phyloP scores from a whole-genome alignment of 2,113 vertebrate species.

The Paratilapia polleni region DNA sequence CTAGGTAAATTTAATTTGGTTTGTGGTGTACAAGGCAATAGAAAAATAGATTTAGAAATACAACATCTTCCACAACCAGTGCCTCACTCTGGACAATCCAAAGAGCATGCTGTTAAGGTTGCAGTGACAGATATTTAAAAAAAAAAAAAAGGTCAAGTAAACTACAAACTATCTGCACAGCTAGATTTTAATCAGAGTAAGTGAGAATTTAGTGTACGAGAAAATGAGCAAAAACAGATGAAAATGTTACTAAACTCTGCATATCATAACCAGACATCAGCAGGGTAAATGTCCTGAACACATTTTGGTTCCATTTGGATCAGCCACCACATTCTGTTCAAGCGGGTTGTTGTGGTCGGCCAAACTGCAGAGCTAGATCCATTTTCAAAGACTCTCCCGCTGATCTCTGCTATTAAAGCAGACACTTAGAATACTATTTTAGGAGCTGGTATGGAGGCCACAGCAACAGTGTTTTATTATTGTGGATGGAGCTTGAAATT shows the following conservation, averaged over 20 bases:
- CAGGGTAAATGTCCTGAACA: constrained; percentile 4
- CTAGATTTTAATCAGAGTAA: not conserved
- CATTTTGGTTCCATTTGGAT: constrained; percentile 45
- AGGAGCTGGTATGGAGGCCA: constrained; percentile 38
- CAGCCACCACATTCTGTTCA: constrained; percentile 8
- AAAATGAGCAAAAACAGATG: not conserved
- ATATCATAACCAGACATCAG: constrained; percentile 17
- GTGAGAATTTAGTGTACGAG: not conserved
- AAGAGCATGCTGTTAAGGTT: not conserved
- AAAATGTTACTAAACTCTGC: not conserved
- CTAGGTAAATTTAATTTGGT: too few relatives aligned
- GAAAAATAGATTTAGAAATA: too few relatives aligned
- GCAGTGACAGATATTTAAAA: not conserved
- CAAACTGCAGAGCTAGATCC: constrained; percentile 40
- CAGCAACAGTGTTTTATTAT: constrained; percentile 58
- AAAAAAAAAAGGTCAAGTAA: not conserved
- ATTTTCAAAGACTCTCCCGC: constrained; percentile 52
- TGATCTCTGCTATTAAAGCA: constrained; percentile 58
- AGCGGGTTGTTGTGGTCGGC: constrained; percentile 53
- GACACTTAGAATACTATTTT: constrained; percentile 58
- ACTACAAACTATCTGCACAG: not conserved
- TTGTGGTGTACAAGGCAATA: not conserved
- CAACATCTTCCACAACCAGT: not conserved
- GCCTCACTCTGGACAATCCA: not conserved
- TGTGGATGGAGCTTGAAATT: constrained; percentile 54